Conservation (phyloP, 2,797 vertebrate species). For the Labeo calbasu region DNA sequence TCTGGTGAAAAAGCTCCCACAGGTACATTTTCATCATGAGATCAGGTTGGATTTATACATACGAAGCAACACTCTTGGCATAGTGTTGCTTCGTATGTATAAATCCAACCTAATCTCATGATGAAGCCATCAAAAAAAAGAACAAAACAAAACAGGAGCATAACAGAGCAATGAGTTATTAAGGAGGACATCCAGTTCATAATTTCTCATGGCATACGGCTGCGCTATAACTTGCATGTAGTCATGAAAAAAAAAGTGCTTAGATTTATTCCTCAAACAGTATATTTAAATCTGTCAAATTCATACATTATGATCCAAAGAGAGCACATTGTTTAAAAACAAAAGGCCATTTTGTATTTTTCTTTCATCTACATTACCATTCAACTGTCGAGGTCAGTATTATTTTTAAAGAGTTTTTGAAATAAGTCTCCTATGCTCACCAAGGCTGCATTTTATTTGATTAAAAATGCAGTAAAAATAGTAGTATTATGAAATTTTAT, state of each 20-base stretch:
- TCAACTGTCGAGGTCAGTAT: neutral
- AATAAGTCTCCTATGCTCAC: neutral
- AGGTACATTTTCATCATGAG: too few species aligned
- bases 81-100: too few species aligned
- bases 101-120: too few species aligned
- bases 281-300: neutral
- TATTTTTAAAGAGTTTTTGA: neutral
- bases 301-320: neutral
- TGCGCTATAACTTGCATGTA: conserved; percentile 48
- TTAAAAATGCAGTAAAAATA: neutral
- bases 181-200: conserved; percentile 72
- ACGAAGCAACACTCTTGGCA: neutral
- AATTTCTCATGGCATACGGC: conserved; percentile 69
- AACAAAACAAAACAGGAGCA: conserved; percentile 68
- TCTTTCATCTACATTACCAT: neutral
- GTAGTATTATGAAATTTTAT: neutral
- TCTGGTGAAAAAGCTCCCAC: too few species aligned
- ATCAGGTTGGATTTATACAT: neutral
- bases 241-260: neutral
- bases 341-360: neutral
- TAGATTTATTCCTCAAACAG: neutral
- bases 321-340: neutral
- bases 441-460: neutral
- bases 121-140: conserved; percentile 77
- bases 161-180: conserved; percentile 63